Percentiles rank a stretch among this genome's conserved stretches.
Conservation (phyloP, 64 coral and sea anemone species). For the Porites lutea region DNA sequence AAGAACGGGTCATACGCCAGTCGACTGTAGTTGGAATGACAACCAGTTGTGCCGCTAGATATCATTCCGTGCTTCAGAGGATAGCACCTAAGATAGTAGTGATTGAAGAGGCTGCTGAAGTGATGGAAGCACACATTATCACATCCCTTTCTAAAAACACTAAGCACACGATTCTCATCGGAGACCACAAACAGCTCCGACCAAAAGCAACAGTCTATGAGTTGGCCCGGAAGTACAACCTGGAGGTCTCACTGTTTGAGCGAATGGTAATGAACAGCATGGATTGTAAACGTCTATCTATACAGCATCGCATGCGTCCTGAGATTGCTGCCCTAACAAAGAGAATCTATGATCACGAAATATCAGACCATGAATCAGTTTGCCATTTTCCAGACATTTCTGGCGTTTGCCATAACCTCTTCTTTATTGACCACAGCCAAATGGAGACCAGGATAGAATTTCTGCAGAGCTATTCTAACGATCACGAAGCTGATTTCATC, state of each 20-base stretch:
- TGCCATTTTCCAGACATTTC: slow-evolving; percentile 59
- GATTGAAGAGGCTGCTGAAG: slow-evolving; percentile 92
- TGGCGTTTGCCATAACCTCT: slow-evolving; percentile 76
- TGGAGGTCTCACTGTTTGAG: slow-evolving; percentile 89
- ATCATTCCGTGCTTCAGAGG: slow-evolving; percentile 71
- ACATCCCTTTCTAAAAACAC: slow-evolving; percentile 72
- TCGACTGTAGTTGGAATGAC: slow-evolving; percentile 93
- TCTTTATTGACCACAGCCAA: slow-evolving; percentile 81
- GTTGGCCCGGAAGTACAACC: slow-evolving; percentile 76
- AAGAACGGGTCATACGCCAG: slow-evolving; percentile 51
- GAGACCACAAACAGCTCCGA: slow-evolving; percentile 90
- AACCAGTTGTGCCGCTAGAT: slow-evolving; percentile 83
- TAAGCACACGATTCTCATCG: slow-evolving; percentile 79
- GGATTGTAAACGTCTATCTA: slow-evolving; percentile 76
- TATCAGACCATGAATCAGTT: slow-evolving; percentile 78
- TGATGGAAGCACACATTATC: slow-evolving; percentile 89
- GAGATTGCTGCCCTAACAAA: slow-evolving; percentile 80
- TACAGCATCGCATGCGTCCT: slow-evolving; percentile 89
- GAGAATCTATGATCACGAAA: slow-evolving; percentile 80
- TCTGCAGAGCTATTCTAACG: slow-evolving; percentile 85
- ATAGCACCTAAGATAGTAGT: slow-evolving; percentile 78
- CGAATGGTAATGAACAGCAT: slow-evolving; percentile 88
- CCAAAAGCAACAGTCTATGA: slow-evolving; percentile 87
- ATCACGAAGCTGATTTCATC: slow-evolving; percentile 81
- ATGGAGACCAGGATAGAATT: slow-evolving; percentile 18